Base-by-base conservation (phyloP, 2,888 invertebrate species). In the Cerastis leucographa region DNA sequence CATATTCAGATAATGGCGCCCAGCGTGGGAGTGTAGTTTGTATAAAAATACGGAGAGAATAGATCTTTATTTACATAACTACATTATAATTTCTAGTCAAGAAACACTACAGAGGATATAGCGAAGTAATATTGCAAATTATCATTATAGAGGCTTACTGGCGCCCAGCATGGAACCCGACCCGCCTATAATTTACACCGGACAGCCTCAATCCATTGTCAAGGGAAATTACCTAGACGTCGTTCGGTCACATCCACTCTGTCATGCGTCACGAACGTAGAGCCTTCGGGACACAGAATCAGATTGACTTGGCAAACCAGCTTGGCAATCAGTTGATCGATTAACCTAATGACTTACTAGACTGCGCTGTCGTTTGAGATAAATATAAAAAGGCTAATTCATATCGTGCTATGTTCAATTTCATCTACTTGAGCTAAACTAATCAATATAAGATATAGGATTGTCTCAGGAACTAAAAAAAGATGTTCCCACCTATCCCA, bases 181-280 rank as follows among this genome's bases (percentile, higher is more conserved):
- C 80, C 87, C 83, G 81, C 54, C 78, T 76, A 73, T 86, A 85
- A 86, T 83, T 84, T 86, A 83, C 78, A 73, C 78, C 80, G 76
- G 77, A 77, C 81, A 74, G 74, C 70, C 78, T 78, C 84, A 85
- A 84, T 83, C 88, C 87, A 89, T 91, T 91, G 91, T 88, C 90
- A 87, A 83, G 89, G 92, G 91, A 92, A 92, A 92, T 93, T 91
- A 91, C 90, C 85, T 89, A 88, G 86, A 83, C 81, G 75, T 83
- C 78, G 85, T 71, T 83, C 87, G 89, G 88, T 87, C 89, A 89
- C 78, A 87, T 86, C 85, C 78, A 83, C 81, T 85, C 80, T 72
- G 87, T 89, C 89, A 87, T 84, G 85, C 85, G 82, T 83, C 82
- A 86, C 74, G 61, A 78, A 66, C 64, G 42, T 65, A 62, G 49